Evolutionary conservation across 2,113 vertebrate species (phyloP).

Genomic region (Uropsilus gracilis): DNA sequence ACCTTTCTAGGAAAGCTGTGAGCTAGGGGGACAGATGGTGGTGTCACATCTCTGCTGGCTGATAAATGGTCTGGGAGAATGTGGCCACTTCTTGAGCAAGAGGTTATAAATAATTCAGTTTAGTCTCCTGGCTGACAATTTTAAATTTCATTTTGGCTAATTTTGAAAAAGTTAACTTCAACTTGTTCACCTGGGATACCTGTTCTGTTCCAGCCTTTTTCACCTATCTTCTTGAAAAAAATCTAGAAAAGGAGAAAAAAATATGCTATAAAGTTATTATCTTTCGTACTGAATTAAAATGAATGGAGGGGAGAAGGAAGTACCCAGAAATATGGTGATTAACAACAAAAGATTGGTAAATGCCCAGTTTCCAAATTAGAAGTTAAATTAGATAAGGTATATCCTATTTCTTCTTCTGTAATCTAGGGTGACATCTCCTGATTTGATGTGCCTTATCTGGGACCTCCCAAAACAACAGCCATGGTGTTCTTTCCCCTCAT

Average conservation of each 20-base stretch:
- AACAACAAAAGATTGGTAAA: not conserved
- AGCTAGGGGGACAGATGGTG: not conserved
- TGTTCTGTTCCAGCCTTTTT: not conserved
- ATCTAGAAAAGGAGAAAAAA: constrained; percentile 4
- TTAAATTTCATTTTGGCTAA: constrained; percentile 32
- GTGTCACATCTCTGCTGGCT: not conserved
- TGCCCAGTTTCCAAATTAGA: not conserved
- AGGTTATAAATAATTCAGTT: not conserved
- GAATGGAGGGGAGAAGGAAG: not conserved
- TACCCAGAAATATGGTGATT: constrained; percentile 1
- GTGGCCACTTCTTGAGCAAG: not conserved
- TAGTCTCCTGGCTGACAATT: not conserved
- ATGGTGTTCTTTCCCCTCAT: not conserved
- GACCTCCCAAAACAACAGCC: not conserved
- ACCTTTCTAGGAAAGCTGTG: constrained; percentile 48
- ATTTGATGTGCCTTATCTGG: not conserved
- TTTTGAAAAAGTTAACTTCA: not conserved
- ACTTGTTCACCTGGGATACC: not conserved
- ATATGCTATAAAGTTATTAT: not conserved
- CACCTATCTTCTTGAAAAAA: not conserved
- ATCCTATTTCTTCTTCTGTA: constrained; percentile 4
- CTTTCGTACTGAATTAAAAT: constrained; percentile 38
- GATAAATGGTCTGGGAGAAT: not conserved
- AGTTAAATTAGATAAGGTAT: not conserved
- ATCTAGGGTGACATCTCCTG: not conserved